Evolutionary conservation across 2,797 vertebrate genomes (phyloP), one percentile per base, ranked within the genome.

Genomic region (Ficedula albicollis): DNA sequence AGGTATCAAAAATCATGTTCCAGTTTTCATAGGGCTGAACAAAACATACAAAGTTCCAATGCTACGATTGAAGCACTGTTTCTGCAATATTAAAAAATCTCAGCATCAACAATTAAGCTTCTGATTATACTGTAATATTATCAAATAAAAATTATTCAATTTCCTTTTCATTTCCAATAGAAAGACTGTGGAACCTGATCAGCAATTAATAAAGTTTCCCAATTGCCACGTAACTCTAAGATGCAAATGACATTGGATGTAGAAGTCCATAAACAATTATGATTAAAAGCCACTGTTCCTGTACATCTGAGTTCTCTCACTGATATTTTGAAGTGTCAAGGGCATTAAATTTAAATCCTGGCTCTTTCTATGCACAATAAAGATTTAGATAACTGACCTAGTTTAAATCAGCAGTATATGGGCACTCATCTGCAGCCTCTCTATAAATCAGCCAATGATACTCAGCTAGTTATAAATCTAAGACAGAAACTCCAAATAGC

Each of bases 321-420:
- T 84, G 30, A 59, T 89, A 93, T 38, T 80, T 60, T 48, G 77
- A 49, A 68, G 51, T 64, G 59, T 87, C 59, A 64, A 94, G 87
- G 56, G 23, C 44, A 95, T 75, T 84, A 87, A 84, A 74, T 86
- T 82, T 81, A 78, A 86, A 88, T 93, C 73, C 69, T 91, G 41
- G 8, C 29, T 87, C 66, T 94, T 87, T 89, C 39, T 81, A 79
- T 89, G 87, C 79, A 58, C 39, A 94, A 81, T 77, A 87, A 87
- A 48, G 54, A 87, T 88, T 86, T 73, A 84, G 73, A 59, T 68
- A 89, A 66, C 58, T 21, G 17, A 79, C 90, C 51, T 49, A 52
- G 51, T 84, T 95, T 89, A 87, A 89, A 95, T 30, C 69, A 85
- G 63, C 36, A 84, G 44, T 82, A 69, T 48, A 30, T 12, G 22